Percentiles rank a stretch among this genome's conserved stretches.
Conservation (phyloP, 2,888 invertebrate genomes). For the Heteromurus nitidus region DNA sequence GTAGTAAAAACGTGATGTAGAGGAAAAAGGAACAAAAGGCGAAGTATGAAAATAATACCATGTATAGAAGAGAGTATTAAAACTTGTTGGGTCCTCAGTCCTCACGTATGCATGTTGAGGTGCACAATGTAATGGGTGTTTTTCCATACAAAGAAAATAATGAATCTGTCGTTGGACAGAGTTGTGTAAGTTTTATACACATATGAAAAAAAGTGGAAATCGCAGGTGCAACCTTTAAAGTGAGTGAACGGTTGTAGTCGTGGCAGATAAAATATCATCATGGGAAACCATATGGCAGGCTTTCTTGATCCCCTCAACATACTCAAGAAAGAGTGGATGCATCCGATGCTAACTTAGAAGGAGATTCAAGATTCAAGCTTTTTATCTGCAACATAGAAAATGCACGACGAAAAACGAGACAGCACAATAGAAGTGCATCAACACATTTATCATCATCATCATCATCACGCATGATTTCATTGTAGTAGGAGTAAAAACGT, state of each 20-base stretch:
- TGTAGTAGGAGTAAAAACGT: slow-evolving; percentile 67
- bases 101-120: slow-evolving; percentile 20
- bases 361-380: neutral
- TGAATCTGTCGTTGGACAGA: slow-evolving; percentile 56
- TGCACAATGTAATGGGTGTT: slow-evolving; percentile 17
- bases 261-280: slow-evolving; percentile 34
- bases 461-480: slow-evolving; percentile 65
- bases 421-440: slow-evolving; percentile 48
- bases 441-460: slow-evolving; percentile 43
- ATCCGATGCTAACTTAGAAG: neutral
- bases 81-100: neutral
- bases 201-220: slow-evolving; percentile 53
- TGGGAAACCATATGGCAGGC: slow-evolving; percentile 64
- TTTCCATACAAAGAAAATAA: slow-evolving; percentile 59
- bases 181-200: no score
- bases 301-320: slow-evolving; percentile 18
- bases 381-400: slow-evolving; percentile 59
- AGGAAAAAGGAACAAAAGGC: slow-evolving; percentile 4
- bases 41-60: slow-evolving; percentile 6
- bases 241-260: slow-evolving; percentile 59
- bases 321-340: neutral
- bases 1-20: slow-evolving; percentile 31
- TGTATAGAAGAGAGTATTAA: neutral
- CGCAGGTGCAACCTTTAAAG: slow-evolving; percentile 61
- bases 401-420: slow-evolving; percentile 40